Conservation (phyloP, 2,888 invertebrate species). For the Glyphotaelius pellucidus region DNA sequence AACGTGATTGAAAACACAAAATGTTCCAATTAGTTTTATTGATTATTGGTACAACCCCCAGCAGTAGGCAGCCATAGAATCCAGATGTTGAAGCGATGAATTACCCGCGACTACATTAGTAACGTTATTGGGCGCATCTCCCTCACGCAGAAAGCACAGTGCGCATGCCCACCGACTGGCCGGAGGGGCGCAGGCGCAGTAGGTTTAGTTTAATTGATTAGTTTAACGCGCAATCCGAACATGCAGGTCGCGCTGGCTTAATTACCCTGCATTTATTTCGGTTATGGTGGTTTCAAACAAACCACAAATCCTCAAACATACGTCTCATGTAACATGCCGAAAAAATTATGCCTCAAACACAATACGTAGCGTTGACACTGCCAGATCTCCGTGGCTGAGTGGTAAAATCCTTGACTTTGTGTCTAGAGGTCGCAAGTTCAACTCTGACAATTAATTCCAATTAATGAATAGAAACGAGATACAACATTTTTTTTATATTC, state of each 20-base stretch:
- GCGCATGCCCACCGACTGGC: background rate
- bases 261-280: slow-evolving; percentile 51
- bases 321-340: background rate
- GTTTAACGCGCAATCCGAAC: slow-evolving; percentile 63
- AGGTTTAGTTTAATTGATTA: slow-evolving; percentile 64
- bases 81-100: slow-evolving; percentile 35
- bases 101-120: background rate
- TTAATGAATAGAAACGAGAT: background rate
- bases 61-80: background rate
- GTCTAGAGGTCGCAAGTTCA: background rate
- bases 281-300: slow-evolving; percentile 24
- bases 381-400: background rate
- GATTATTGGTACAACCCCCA: slow-evolving; percentile 20
- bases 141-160: slow-evolving; percentile 1
- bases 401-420: background rate
- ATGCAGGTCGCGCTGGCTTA: slow-evolving; percentile 59
- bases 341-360: background rate
- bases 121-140: slow-evolving; percentile 31
- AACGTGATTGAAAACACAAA: background rate
- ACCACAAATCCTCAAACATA: slow-evolving; percentile 2
- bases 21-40: slow-evolving; percentile 25
- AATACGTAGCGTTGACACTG: background rate
- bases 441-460: background rate
- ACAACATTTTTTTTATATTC: too few species aligned
- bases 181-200: background rate